These are phyloP conservation scores for Mycalesis mineus DNA, from an alignment of 2,888 invertebrate species.

Conservation along the genomic window DNA sequence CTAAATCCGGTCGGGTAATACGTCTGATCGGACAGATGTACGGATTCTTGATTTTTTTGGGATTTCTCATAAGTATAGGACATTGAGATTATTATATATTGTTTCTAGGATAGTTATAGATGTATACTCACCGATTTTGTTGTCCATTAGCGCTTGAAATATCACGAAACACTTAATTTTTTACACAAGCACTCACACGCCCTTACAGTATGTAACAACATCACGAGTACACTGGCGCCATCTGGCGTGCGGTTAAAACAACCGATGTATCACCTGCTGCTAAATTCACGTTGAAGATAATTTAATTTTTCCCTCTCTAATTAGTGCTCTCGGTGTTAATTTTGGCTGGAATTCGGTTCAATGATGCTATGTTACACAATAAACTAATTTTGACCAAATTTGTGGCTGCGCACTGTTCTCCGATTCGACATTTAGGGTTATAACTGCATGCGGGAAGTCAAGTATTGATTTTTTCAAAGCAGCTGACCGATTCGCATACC, in stretches of 20 bases:
- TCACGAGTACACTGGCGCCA: constrained; percentile 74
- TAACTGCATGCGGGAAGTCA: constrained; percentile 25
- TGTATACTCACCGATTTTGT: constrained; percentile 63
- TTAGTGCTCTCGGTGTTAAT: constrained; percentile 38
- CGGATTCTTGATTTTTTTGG: constrained; percentile 58
- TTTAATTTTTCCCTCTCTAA: constrained; percentile 49
- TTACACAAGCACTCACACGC: constrained; percentile 77
- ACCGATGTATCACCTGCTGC: constrained; percentile 47
- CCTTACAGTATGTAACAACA: constrained; percentile 73
- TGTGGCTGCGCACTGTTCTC: background rate
- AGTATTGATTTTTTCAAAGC: constrained; percentile 68
- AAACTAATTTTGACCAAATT: constrained; percentile 10
- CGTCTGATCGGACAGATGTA: constrained; percentile 70
- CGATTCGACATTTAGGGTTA: constrained; percentile 10
- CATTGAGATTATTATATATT: constrained; percentile 38
- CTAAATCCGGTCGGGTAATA: constrained; percentile 66
- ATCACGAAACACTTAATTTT: constrained; percentile 73
- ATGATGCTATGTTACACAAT: constrained; percentile 26
- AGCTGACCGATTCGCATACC: constrained; percentile 57
- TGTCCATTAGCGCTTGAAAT: constrained; percentile 61
- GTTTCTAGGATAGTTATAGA: constrained; percentile 39
- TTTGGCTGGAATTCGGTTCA: constrained; percentile 35
- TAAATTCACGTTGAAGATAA: constrained; percentile 55
- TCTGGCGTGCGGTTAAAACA: constrained; percentile 52
- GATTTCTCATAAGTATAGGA: constrained; percentile 53